Evolutionary conservation across 2,113 vertebrate genomes (phyloP).

Genomic region (Pedetes capensis): DNA sequence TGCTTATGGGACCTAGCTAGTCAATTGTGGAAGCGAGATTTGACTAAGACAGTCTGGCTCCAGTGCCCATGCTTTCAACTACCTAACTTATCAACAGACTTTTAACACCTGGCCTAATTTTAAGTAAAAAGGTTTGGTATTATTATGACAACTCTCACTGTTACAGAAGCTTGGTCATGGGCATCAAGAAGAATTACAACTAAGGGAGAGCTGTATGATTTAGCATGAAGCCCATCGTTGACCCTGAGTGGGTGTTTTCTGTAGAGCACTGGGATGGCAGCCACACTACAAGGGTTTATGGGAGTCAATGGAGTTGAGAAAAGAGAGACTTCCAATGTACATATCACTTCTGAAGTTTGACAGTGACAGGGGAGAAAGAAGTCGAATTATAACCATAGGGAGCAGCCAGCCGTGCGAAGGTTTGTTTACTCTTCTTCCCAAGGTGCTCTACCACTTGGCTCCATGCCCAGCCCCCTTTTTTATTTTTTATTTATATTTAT

Average conservation of each 20-base stretch:
- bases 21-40: neutral
- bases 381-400: neutral
- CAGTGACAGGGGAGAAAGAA: neutral
- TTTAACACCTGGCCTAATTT: slow-evolving; percentile 38
- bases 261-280: neutral
- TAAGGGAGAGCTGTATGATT: slow-evolving; percentile 23
- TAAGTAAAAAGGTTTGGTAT: neutral
- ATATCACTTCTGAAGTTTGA: neutral
- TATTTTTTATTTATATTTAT: too few species aligned
- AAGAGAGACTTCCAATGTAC: neutral
- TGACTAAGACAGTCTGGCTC: neutral
- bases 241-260: slow-evolving; percentile 11
- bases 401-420: neutral
- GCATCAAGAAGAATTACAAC: neutral
- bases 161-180: neutral
- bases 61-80: neutral
- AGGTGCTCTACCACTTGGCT: too few species aligned
- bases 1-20: neutral
- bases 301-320: neutral
- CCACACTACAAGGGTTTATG: neutral
- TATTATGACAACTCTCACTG: neutral
- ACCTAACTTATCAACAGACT: neutral
- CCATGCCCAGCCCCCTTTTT: too few species aligned
- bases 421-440: neutral
- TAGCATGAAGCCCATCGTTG: neutral